These are phyloP conservation scores for Paguma larvata DNA, from an alignment of 2,797 vertebrate genomes.

Conservation along the genomic window DNA sequence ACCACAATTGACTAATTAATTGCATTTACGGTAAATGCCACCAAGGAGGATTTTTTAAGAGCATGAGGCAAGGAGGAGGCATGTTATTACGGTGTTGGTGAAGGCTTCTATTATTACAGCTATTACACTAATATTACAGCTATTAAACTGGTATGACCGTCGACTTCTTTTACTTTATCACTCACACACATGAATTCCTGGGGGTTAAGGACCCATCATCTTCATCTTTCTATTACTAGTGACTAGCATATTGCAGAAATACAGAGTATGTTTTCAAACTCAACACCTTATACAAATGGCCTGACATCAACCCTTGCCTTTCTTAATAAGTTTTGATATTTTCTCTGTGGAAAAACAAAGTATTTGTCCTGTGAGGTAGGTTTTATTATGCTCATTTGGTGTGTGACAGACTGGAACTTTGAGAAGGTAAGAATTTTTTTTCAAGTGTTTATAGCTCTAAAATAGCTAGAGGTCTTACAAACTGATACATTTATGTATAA, in stretches of 20 bases:
- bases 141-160: neutral
- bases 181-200: neutral
- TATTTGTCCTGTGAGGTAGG: neutral
- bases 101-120: neutral
- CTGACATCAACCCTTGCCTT: neutral
- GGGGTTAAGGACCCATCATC: neutral
- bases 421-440: neutral
- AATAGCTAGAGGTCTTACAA: neutral
- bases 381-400: neutral
- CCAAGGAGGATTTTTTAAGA: neutral
- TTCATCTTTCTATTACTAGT: neutral
- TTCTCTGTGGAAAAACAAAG: neutral
- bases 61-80: neutral
- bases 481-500: neutral
- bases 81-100: neutral
- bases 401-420: neutral
- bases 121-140: neutral
- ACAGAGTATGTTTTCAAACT: neutral
- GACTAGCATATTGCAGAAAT: neutral
- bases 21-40: neutral
- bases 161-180: neutral
- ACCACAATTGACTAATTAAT: neutral
- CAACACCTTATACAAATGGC: neutral
- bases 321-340: neutral
- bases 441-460: neutral